phyloP scores from a whole-genome alignment of 2,888 invertebrate species.

The Axea sp. region DNA sequence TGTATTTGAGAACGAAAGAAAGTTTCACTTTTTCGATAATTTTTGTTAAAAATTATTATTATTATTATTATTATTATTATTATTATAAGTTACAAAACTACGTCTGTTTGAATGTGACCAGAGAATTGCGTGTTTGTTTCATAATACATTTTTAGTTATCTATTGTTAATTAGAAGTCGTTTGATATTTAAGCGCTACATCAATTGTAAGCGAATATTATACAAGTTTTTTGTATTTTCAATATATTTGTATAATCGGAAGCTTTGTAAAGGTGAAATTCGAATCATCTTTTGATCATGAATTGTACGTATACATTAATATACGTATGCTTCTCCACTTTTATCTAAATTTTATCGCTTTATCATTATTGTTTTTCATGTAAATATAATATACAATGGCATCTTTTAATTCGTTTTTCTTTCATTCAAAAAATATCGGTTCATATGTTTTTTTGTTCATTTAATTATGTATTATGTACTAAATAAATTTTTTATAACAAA shows the following conservation, averaged over 20 bases:
- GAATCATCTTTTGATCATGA: neutral
- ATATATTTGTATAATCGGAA: slow-evolving; percentile 46
- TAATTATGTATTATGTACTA: slow-evolving; percentile 10
- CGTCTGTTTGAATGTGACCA: neutral
- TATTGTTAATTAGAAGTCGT: slow-evolving; percentile 9
- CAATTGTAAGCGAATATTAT: slow-evolving; percentile 13
- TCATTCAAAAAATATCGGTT: slow-evolving; percentile 2
- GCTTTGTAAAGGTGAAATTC: slow-evolving; percentile 22
- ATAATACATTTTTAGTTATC: neutral
- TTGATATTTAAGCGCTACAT: slow-evolving; percentile 11
- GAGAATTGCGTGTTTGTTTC: slow-evolving; percentile 8
- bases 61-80: no score
- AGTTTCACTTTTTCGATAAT: neutral
- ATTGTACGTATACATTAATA: neutral
- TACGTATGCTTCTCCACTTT: slow-evolving; percentile 5
- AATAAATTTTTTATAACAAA: slow-evolving; percentile 31
- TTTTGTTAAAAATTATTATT: no score
- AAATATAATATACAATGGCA: slow-evolving; percentile 12
- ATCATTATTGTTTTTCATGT: slow-evolving; percentile 4
- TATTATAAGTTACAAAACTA: no score
- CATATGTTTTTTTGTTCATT: slow-evolving; percentile 22
- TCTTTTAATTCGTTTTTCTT: slow-evolving; percentile 5
- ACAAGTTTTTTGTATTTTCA: slow-evolving; percentile 50
- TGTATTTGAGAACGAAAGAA: slow-evolving; percentile 34
- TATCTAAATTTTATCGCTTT: slow-evolving; percentile 4